Percentiles rank a stretch among this genome's conserved stretches.
Conservation (phyloP, 2,888 invertebrate species). For the Rhopalosiphum nymphaeae region DNA sequence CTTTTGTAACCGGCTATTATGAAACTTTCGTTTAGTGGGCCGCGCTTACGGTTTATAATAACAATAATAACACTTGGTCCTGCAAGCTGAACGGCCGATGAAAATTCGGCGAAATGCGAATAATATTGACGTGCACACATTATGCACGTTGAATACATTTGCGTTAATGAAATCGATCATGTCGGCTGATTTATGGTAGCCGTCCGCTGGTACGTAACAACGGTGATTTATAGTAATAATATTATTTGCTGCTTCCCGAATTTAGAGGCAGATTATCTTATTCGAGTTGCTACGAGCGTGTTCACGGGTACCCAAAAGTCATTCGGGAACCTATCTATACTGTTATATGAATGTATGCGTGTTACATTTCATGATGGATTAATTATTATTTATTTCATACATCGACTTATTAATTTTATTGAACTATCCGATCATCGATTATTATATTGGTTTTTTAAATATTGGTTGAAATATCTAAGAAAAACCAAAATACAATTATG, state of each 20-base stretch:
- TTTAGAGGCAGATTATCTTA: neutral
- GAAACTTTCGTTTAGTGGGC: neutral
- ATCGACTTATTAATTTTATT: neutral
- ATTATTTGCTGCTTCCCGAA: neutral
- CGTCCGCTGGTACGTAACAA: neutral
- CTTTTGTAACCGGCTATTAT: neutral
- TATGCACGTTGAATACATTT: neutral
- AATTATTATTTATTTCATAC: neutral
- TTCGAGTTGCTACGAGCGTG: neutral
- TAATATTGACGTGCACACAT: neutral
- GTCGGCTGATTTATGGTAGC: neutral
- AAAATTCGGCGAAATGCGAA: neutral
- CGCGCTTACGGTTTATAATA: neutral
- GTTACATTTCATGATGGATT: neutral
- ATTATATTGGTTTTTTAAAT: neutral
- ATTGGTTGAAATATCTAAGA: no score
- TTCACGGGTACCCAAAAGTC: neutral
- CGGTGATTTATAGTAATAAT: neutral
- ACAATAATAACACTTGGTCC: neutral
- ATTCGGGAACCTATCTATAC: neutral
- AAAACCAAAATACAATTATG: no score
- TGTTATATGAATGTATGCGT: neutral
- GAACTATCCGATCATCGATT: neutral
- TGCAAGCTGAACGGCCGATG: neutral
- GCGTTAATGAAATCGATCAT: neutral